Percentiles rank a stretch among this genome's conserved stretches.
Evolutionary conservation across 2,113 vertebrate species (phyloP).

Genomic region (Acanthochromis polyacanthus): DNA sequence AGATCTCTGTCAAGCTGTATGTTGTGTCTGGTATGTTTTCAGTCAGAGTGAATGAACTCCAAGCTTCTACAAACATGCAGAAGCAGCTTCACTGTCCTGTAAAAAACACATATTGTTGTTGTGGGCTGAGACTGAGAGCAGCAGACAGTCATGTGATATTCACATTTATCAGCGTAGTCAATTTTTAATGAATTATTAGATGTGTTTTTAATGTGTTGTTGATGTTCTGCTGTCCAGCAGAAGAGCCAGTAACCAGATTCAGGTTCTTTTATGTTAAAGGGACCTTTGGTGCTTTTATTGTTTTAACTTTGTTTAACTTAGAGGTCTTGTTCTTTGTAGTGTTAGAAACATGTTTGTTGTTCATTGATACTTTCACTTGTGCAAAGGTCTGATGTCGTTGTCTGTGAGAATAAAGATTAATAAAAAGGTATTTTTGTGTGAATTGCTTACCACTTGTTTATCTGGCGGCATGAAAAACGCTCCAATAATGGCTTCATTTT

Average conservation of each 20-base stretch:
- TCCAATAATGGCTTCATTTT: too few species aligned
- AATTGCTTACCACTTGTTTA: too few species aligned
- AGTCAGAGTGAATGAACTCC: neutral
- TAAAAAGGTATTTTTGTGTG: neutral
- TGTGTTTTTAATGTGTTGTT: neutral
- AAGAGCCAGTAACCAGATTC: slow-evolving; percentile 27
- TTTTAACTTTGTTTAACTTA: neutral
- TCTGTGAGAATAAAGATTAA: neutral
- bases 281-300: slow-evolving; percentile 6
- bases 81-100: neutral
- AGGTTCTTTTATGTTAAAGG: slow-evolving; percentile 22
- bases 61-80: too few species aligned
- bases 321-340: too few species aligned
- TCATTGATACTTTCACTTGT: too few species aligned
- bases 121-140: neutral
- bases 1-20: too few species aligned
- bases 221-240: slow-evolving; percentile 25
- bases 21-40: neutral
- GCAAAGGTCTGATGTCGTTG: neutral
- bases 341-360: neutral
- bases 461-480: too few species aligned
- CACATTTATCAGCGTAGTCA: neutral
- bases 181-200: neutral
- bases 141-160: slow-evolving; percentile 12
- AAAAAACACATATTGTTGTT: neutral